Evolutionary conservation across 2,797 vertebrate genomes (phyloP), one percentile per base, ranked within the genome.

Genomic region (Kryptopterus vitreolus): DNA sequence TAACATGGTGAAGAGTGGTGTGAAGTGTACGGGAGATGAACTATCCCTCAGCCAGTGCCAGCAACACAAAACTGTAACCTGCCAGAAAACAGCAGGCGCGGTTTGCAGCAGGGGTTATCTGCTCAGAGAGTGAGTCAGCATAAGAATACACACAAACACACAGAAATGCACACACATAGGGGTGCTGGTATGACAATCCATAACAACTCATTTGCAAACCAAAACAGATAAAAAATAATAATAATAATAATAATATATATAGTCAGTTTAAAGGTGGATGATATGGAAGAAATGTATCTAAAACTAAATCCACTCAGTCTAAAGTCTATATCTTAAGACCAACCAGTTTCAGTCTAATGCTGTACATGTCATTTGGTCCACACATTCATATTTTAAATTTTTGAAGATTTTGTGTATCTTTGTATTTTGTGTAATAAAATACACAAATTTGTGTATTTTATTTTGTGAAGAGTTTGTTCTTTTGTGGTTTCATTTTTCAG

Each of bases 31-130:
- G 0, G 98, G 98, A 8, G 92, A 80, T 0, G 98, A 99, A 90
- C 94, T 98, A 92, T 89, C 96, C 22, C 91, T 99, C 84, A 94
- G 89, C 86, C 96, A 96, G 6, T 99, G 98, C 86, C 94, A 95
- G 84, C 95, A 94, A 62, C 96, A 99, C 4, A 91, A 92, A 87
- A 92, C 87, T 0, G 35, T 97, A 85, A 94, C 78, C 93, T 99
- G 98, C 90, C 95, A 94, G 92, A 97, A 92, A 90, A 91, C 91
- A 0, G 94, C 90, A 0, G n/a, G 92, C 96, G 0, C 95, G 94
- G 83, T 98, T 97, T 5, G 89, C 96, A 0, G 98, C 98, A 0
- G 98, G 98, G 0, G 94, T 99, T 90, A 99, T 99, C 92, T 99
- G 98, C 83, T 98, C 97, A 0, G 98, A 99, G 89, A 98, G 98